Conservation (phyloP, 2,888 invertebrate genomes). For the Idaea aversata region DNA sequence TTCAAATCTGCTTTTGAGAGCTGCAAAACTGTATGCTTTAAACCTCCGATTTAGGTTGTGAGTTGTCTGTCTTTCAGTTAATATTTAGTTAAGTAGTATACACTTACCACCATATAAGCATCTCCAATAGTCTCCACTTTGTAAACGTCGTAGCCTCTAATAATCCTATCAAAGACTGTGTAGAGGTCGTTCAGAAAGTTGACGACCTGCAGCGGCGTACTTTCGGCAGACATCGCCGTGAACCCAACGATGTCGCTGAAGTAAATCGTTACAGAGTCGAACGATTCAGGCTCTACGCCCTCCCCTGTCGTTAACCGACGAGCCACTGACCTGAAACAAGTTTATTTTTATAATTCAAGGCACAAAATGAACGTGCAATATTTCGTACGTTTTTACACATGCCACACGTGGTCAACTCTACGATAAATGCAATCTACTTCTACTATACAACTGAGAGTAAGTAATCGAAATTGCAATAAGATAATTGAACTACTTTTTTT, state of each 20-base stretch:
- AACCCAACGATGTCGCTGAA: conserved; percentile 99
- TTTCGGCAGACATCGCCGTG: conserved; percentile 96
- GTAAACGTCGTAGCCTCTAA: conserved; percentile 98
- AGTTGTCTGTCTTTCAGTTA: no score
- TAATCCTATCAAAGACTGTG: conserved; percentile 97
- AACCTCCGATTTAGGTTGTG: no score
- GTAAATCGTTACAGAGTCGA: conserved; percentile 96
- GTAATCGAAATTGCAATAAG: not conserved
- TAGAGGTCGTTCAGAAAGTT: conserved; percentile 98
- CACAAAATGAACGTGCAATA: not conserved
- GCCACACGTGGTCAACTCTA: not conserved
- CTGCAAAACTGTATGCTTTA: no score
- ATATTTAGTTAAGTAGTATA: not conserved
- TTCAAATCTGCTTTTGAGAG: no score
- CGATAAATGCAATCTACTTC: conserved; percentile 2
- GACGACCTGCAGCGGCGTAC: conserved; percentile 95
- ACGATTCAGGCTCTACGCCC: conserved; percentile 95
- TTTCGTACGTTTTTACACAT: not conserved
- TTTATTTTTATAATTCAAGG: not conserved
- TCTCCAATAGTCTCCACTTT: conserved; percentile 98
- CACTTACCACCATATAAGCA: conserved; percentile 83
- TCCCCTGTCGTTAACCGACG: conserved; percentile 92
- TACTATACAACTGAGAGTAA: not conserved
- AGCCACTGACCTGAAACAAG: conserved; percentile 94
- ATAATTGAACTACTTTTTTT: not conserved